A percentile compares a stretch with the other conserved stretches of the same genome.
phyloP scores from a whole-genome alignment of 2,113 vertebrate species.

The Hydrolagus affinis region DNA sequence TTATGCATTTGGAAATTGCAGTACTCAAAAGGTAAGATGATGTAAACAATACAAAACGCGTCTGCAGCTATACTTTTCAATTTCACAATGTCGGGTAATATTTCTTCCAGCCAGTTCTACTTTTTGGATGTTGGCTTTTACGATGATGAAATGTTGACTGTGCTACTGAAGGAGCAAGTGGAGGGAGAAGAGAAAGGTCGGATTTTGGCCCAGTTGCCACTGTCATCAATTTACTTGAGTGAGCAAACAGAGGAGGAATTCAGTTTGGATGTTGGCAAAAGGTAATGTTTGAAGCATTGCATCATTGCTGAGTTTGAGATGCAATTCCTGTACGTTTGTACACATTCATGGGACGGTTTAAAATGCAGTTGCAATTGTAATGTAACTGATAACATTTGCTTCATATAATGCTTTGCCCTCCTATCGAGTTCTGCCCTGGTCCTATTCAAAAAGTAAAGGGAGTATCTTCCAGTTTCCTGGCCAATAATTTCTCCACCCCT shows the following conservation, averaged over 20 bases:
- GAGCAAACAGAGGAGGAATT: conserved; percentile 57
- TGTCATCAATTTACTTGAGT: conserved; percentile 62
- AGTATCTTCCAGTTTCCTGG: too few species aligned
- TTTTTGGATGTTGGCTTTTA: conserved; percentile 90
- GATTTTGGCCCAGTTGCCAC: conserved; percentile 76
- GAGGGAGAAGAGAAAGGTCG: conserved; percentile 67
- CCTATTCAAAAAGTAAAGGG: too few species aligned
- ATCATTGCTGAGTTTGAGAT: conserved; percentile 33
- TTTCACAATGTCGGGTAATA: neutral
- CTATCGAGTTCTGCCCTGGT: too few species aligned
- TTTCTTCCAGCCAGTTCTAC: conserved; percentile 55
- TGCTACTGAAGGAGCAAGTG: conserved; percentile 65
- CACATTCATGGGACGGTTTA: neutral
- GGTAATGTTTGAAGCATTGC: conserved; percentile 48
- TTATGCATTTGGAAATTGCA: neutral
- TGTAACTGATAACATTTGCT: neutral
- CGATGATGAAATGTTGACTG: conserved; percentile 82
- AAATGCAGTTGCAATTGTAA: neutral
- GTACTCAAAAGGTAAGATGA: neutral
- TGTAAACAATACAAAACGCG: neutral
- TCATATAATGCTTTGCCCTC: neutral
- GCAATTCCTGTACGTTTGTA: neutral
- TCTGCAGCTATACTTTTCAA: neutral
- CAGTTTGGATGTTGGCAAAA: conserved; percentile 59
- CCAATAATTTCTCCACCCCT: too few species aligned